phyloP scores from a whole-genome alignment of 2,888 invertebrate species.

The Nowickia ferox region DNA sequence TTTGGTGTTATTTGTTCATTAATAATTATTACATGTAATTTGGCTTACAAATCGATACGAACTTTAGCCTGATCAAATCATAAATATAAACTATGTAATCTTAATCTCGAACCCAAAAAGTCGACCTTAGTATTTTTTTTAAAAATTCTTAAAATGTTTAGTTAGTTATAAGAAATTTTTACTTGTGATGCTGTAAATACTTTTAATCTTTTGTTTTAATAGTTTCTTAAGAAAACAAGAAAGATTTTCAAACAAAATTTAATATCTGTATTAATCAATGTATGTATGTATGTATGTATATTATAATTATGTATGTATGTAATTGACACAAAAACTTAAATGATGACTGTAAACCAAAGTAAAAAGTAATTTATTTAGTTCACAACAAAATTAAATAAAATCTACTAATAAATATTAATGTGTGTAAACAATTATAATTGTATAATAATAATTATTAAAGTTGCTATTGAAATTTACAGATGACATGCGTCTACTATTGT shows the following conservation, averaged over 20 bases:
- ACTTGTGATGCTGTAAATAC: constrained; percentile 56
- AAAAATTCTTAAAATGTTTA: background rate
- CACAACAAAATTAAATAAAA: constrained; percentile 45
- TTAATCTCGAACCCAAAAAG: too few species aligned
- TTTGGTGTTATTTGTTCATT: too few species aligned
- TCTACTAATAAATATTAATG: constrained; percentile 39
- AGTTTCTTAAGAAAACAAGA: constrained; percentile 2
- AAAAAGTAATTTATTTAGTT: constrained; percentile 68
- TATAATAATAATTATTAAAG: too few species aligned
- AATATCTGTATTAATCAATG: background rate
- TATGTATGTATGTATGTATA: too few species aligned
- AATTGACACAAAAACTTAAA: background rate
- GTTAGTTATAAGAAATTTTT: background rate
- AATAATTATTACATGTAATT: too few species aligned
- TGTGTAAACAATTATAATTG: constrained; percentile 24
- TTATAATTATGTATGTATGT: too few species aligned
- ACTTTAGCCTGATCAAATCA: too few species aligned
- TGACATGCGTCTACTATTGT: too few species aligned
- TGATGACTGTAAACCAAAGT: constrained; percentile 68
- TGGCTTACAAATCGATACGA: too few species aligned
- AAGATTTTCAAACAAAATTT: constrained; percentile 21
- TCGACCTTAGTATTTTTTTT: too few species aligned
- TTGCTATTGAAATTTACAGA: background rate
- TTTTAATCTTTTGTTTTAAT: constrained; percentile 21
- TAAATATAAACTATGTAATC: too few species aligned